phyloP scores from a whole-genome alignment of 2,888 invertebrate genomes.

The Lymantria dispar region DNA sequence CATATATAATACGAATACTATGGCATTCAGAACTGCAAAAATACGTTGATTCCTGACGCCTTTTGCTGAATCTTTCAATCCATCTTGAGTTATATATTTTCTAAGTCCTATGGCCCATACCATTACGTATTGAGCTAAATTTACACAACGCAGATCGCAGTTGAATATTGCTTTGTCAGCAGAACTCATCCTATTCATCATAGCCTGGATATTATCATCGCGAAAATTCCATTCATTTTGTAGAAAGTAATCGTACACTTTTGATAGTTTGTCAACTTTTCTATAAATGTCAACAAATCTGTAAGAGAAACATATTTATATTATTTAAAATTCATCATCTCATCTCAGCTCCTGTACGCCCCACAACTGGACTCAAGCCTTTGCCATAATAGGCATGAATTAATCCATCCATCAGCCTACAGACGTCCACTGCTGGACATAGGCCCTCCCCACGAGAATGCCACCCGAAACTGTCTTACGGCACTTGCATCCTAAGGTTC shows the following conservation, averaged over 20 bases:
- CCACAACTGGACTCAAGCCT: no score
- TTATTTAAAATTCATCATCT: no score
- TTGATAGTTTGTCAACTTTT: constrained; percentile 16
- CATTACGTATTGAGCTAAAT: constrained; percentile 4
- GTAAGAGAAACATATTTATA: neutral
- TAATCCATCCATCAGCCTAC: no score
- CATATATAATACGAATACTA: neutral
- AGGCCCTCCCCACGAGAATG: no score
- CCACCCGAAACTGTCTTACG: no score
- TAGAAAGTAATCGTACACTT: constrained; percentile 12
- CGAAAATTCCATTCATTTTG: constrained; percentile 12
- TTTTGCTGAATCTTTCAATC: neutral
- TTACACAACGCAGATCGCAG: constrained; percentile 14
- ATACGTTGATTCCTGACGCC: neutral
- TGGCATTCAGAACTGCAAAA: neutral
- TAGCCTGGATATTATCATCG: constrained; percentile 1
- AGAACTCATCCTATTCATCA: constrained; percentile 10
- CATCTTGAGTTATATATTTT: constrained; percentile 2
- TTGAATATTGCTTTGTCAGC: constrained; percentile 24
- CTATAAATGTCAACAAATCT: constrained; percentile 12
- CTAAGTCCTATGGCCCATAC: constrained; percentile 1
- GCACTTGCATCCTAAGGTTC: no score
- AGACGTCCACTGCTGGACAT: no score
- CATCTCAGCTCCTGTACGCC: no score
- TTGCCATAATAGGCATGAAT: no score